A percentile compares a stretch with the other conserved stretches of the same genome.
Conservation (phyloP, 2,888 invertebrate species). For the Corbicula japonica region DNA sequence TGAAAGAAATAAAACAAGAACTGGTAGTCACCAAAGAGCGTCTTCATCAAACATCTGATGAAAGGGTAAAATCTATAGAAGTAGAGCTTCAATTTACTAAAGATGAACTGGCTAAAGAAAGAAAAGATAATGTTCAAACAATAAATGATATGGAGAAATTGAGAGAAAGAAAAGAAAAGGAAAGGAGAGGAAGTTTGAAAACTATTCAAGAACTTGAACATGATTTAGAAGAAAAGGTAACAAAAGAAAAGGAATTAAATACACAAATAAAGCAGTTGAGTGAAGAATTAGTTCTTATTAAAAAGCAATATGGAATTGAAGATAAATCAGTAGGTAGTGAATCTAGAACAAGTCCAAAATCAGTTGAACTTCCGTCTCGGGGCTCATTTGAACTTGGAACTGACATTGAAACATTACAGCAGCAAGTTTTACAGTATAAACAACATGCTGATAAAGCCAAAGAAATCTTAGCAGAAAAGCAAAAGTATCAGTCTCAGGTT, state of each 20-base stretch:
- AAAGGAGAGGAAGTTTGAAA: slow-evolving; percentile 51
- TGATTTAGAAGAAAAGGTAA: slow-evolving; percentile 53
- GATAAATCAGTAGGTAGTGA: slow-evolving; percentile 40
- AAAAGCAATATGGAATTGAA: slow-evolving; percentile 55
- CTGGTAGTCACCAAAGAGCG: slow-evolving; percentile 35
- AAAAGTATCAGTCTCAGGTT: slow-evolving; percentile 64
- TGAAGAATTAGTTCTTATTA: slow-evolving; percentile 62
- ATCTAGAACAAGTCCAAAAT: slow-evolving; percentile 34
- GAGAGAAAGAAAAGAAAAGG: slow-evolving; percentile 58
- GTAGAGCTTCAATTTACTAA: slow-evolving; percentile 49
- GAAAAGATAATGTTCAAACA: slow-evolving; percentile 59
- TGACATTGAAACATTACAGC: slow-evolving; percentile 60
- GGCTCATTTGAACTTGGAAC: slow-evolving; percentile 63
- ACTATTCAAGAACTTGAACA: slow-evolving; percentile 60
- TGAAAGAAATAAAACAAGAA: slow-evolving; percentile 47
- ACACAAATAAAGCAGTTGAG: slow-evolving; percentile 63
- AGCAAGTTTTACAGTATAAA: slow-evolving; percentile 61
- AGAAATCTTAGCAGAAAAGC: slow-evolving; percentile 60
- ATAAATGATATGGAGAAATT: slow-evolving; percentile 62
- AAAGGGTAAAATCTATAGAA: slow-evolving; percentile 45
- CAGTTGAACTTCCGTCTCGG: slow-evolving; percentile 35
- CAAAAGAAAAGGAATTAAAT: slow-evolving; percentile 47
- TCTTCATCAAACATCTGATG: slow-evolving; percentile 38
- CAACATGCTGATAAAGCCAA: slow-evolving; percentile 62
- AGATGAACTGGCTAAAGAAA: slow-evolving; percentile 57